Base-by-base conservation (phyloP, 1,140 invertebrate genomes). In the Formica exsecta region DNA sequence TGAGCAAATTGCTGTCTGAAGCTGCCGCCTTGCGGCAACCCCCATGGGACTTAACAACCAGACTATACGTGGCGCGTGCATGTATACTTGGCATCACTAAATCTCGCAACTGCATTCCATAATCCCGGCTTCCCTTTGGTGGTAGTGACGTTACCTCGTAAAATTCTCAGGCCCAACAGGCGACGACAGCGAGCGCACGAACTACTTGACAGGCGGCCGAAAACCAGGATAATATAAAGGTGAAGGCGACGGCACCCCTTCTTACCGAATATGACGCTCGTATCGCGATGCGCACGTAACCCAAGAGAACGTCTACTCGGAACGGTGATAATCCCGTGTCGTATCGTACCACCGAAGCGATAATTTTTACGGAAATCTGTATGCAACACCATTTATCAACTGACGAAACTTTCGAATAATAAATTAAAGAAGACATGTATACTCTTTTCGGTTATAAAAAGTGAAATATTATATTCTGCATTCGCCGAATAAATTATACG, bases 41-140 rank as follows among this genome's bases (percentile, higher is more conserved):
- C 25, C 51, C 29, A 19, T 16, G 25, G 51, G 81, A 71, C 75
- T 62, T 38, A 79, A 74, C 51, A 48, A 66, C 74, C 64, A 36
- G 32, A 25, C 79, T 73, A 71, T 71, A 87, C 79, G 79, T 76
- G 85, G 68, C 66, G 48, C 62, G 70, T 64, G 62, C 84, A 86
- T 62, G 48, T 51, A 73, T 83, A 86, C 81, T 68, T 89, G 77
- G 84, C 81, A 76, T 61, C 81, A 36, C 38, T 74, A 71, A 86
- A 85, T 79, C 88, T 76, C 83, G 74, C 80, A 74, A 80, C 81
- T 84, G 85, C 88, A 80, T 88, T 87, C 86, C 86, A 74, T 86
- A 86, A 89, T 88, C 81, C 70, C n/a, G 84, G 68, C 79, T 83
- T 75, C 85, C 57, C 57, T 66, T 59, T 70, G 57, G 59, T 65